Conservation (phyloP, 2,888 invertebrate genomes). For the Boloria euphrosyne region DNA sequence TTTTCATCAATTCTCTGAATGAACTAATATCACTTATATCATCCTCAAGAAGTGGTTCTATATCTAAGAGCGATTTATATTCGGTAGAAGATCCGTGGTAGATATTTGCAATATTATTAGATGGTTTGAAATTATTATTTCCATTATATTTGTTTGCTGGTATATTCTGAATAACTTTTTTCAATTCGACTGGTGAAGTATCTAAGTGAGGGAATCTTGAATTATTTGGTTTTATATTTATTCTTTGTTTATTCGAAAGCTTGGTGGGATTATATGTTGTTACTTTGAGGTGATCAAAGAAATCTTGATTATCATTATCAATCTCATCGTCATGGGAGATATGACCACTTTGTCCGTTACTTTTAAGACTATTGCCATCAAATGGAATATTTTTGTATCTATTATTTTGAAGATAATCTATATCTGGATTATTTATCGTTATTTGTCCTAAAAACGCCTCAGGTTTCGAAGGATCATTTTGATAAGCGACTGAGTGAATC, state of each 20-base stretch:
- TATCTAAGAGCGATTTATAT: conserved; percentile 77
- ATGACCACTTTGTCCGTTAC: conserved; percentile 70
- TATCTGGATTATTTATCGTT: conserved; percentile 83
- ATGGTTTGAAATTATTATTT: conserved; percentile 50
- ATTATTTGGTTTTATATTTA: conserved; percentile 62
- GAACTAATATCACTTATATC: conserved; percentile 78
- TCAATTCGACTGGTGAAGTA: conserved; percentile 48
- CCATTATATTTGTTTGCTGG: conserved; percentile 51
- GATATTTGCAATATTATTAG: conserved; percentile 51
- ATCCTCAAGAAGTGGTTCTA: conserved; percentile 83
- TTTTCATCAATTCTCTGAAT: conserved; percentile 76
- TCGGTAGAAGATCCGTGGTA: conserved; percentile 69
- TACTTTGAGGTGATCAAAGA: conserved; percentile 72
- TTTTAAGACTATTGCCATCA: conserved; percentile 76
- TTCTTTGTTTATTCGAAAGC: conserved; percentile 64
- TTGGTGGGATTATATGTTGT: conserved; percentile 76
- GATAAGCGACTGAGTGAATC: conserved; percentile 81
- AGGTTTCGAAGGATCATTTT: conserved; percentile 82
- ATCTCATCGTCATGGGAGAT: conserved; percentile 68
- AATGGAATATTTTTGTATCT: conserved; percentile 75
- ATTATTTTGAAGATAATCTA: conserved; percentile 72
- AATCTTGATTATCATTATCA: conserved; percentile 70
- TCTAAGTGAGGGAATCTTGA: conserved; percentile 59
- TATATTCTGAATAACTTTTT: conserved; percentile 39
- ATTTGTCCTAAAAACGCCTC: conserved; percentile 85